phyloP scores from a whole-genome alignment of 2,113 vertebrate species.

The Archocentrus centrarchus region DNA sequence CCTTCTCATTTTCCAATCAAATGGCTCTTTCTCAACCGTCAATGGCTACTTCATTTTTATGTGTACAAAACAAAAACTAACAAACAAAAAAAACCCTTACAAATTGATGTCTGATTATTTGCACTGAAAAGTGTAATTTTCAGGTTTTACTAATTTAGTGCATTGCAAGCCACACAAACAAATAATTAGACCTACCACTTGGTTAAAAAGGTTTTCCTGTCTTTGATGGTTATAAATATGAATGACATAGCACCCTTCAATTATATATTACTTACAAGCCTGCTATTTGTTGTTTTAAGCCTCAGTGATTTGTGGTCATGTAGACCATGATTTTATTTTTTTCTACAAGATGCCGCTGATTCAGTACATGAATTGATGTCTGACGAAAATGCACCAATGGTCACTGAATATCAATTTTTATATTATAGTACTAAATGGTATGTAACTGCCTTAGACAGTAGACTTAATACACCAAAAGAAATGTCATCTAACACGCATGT shows the following conservation, averaged over 20 bases:
- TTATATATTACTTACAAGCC: not conserved
- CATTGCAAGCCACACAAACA: not conserved
- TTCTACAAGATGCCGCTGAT: not conserved
- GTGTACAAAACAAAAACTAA: not conserved
- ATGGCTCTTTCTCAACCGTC: not conserved
- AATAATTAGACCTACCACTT: not conserved
- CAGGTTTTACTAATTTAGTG: not conserved
- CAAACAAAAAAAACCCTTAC: not conserved
- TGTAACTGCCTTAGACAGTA: not conserved
- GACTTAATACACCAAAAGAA: not conserved
- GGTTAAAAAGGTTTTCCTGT: not conserved
- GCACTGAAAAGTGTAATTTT: slow-evolving; percentile 1
- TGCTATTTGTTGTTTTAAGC: not conserved
- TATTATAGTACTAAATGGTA: not conserved
- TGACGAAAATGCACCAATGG: slow-evolving; percentile 12
- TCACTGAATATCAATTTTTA: not conserved
- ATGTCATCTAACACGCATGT: not conserved
- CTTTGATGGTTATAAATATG: slow-evolving; percentile 1
- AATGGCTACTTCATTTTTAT: not conserved
- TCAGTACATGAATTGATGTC: not conserved
- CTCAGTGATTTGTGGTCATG: not conserved
- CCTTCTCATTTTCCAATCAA: not conserved
- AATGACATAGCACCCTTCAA: not conserved
- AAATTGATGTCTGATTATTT: not conserved
- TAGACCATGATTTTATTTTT: not conserved